phyloP scores from a whole-genome alignment of 2,113 vertebrate species.

The Chaetorhynchus papuensis region DNA sequence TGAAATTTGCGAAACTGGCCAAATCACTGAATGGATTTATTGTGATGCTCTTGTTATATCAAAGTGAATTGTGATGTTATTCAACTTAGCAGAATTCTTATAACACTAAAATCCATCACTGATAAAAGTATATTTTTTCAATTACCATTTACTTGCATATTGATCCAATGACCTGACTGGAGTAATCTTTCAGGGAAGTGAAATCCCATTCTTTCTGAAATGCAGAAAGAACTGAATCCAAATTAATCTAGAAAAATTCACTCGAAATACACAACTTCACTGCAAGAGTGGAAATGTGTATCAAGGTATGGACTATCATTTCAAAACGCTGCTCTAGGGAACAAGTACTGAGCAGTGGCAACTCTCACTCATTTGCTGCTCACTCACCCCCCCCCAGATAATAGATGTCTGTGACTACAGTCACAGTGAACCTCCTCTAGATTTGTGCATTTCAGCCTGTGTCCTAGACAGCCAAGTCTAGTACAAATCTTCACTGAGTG shows the following conservation, averaged over 20 bases:
- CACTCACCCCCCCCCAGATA: background rate
- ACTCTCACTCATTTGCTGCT: background rate
- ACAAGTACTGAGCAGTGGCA: background rate
- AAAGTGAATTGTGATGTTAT: background rate
- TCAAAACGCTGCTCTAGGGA: background rate
- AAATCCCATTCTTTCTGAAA: background rate
- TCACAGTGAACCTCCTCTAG: background rate
- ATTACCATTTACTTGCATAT: background rate
- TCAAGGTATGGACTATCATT: background rate
- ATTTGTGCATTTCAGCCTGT: background rate
- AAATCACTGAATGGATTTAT: background rate
- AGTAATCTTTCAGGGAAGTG: background rate
- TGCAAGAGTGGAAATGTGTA: background rate
- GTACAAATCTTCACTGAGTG: background rate
- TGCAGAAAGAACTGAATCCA: background rate
- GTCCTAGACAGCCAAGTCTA: background rate
- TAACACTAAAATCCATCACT: background rate
- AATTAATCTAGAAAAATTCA: background rate
- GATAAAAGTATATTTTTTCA: background rate
- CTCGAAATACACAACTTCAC: background rate
- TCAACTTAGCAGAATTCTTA: background rate
- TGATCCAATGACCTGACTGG: background rate
- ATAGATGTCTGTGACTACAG: background rate
- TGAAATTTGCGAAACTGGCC: background rate
- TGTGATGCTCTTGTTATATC: background rate